Base-by-base conservation (phyloP, 1,140 invertebrate genomes). In the Galleria mellonella region DNA sequence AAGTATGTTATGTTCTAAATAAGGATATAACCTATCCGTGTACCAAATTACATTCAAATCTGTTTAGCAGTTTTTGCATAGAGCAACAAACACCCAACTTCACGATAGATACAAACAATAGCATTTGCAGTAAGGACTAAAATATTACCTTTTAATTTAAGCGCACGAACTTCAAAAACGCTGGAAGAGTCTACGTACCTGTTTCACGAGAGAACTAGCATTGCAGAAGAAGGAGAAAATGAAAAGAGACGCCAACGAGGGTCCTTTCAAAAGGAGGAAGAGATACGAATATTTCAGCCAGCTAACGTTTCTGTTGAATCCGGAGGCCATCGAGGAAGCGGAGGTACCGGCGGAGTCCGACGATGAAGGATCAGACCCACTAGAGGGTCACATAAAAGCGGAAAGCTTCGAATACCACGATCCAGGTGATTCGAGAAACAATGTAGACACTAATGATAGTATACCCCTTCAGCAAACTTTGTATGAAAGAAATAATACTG, bases 151-250 rank as follows among this genome's bases (percentile, higher is more conserved):
- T 53, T 41, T 31, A 41, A 30, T 60, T 65, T 44, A 56, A 72
- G 68, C 39, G 28, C 48, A 59, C 33, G 62, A 67, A 48, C 39
- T 71, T 0, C 57, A 70, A 23, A 62, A 60, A 32, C 59, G 63
- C 1, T 71, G 62, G 59, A 70, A 66, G 30, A 71, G 61, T 41
- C 51, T 66, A 27, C 46, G 60, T 33, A 69, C 62, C 9, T 72
- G 63, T 43, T 73, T 69, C 50, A 41, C 62, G 4, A 53, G 67
- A 50, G 64, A 76, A 50, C 29, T 76, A 14, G 9, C 45, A 4
- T 33, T 62, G 13, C 66, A 70, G 30, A 61, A 49, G 33, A 48
- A 47, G 28, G 62, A 69, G 35, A 47, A 49, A 15, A 7, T 40
- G 1, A 44, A 49, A 27, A 53, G 23, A 33, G 31, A 51, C 27